Base-by-base conservation (phyloP, 2,888 invertebrate species). In the Aspidiotus destructor region DNA sequence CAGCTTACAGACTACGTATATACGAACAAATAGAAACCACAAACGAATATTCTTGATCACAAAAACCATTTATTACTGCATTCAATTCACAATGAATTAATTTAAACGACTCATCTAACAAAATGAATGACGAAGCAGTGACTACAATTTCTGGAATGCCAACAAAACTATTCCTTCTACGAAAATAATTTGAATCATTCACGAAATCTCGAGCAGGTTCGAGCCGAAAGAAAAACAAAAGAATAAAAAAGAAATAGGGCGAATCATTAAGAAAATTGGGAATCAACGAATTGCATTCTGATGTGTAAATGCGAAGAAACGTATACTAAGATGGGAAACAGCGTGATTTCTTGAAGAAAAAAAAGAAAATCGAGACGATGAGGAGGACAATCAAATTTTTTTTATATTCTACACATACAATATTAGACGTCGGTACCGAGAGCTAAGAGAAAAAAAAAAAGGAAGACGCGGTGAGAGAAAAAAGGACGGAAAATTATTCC, bases 401-500 rank as follows among this genome's bases (percentile, higher is more conserved):
- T n/a, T 11, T n/a, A 48, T n/a, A 13, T 48, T 28, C 28, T 28
- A 28, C 28, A 28, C 28, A 28, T 28, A 28, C 28, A 28, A 28
- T 28, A 28, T 28, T 5, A 28, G 28, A 28, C 28, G 28, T 28
- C 28, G 28, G 28, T 28, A 28, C 28, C 28, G 28, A 28, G 28
- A 28, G 28, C 28, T 28, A 28, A 28, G 28, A 28, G 28, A 28
- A 28, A 28, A 28, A 28, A 28, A 28, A 28, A 28, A 5, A 48
- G 48, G 11, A 48, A 11, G 48, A n/a, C 48, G 48, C 48, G n/a
- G 10, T 13, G 48, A n/a, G 10, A 48, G 48, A n/a, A n/a, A 48
- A 48, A n/a, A 48, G 48, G 48, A 48, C 48, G n/a, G 48, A 48
- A 48, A n/a, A 48, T 48, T n/a, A 48, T 48, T 48, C 48, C 48